These are phyloP conservation scores for Lepeophtheirus nordmannii DNA, from an alignment of 2,888 invertebrate genomes.

Conservation along the genomic window DNA sequence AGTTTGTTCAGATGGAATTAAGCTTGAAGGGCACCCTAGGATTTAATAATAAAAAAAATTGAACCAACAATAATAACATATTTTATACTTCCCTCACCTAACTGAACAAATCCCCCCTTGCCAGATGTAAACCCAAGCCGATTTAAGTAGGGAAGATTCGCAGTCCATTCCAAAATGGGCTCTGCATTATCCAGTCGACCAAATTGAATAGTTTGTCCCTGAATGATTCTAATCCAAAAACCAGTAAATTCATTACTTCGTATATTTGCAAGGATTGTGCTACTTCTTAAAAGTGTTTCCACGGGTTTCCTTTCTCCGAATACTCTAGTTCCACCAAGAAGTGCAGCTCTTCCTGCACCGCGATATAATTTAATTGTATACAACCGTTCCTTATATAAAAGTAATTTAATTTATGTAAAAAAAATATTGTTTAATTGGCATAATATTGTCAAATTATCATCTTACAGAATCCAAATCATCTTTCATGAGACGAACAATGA, in stretches of 20 bases:
- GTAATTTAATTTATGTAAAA: not conserved
- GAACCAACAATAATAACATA: not conserved
- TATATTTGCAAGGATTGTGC: not conserved
- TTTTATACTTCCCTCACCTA: not conserved
- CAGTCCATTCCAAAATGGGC: conserved; percentile 5
- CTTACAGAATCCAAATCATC: not conserved
- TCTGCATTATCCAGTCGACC: not conserved
- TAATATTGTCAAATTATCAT: not conserved
- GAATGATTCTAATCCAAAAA: not conserved
- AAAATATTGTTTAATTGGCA: too few species aligned
- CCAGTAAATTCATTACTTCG: not conserved
- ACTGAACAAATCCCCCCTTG: not conserved
- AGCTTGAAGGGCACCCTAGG: not conserved
- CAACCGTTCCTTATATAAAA: not conserved
- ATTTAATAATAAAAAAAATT: not conserved
- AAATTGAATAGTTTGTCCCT: not conserved
- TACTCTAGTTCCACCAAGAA: not conserved
- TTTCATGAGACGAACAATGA: not conserved
- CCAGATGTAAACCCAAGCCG: not conserved
- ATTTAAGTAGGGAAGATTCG: not conserved
- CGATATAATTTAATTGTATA: not conserved
- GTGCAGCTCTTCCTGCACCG: not conserved
- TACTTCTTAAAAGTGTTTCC: not conserved
- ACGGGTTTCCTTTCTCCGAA: not conserved
- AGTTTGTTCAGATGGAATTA: not conserved